phyloP scores from a whole-genome alignment of 2,113 vertebrate genomes.

The Microtus pennsylvanicus region DNA sequence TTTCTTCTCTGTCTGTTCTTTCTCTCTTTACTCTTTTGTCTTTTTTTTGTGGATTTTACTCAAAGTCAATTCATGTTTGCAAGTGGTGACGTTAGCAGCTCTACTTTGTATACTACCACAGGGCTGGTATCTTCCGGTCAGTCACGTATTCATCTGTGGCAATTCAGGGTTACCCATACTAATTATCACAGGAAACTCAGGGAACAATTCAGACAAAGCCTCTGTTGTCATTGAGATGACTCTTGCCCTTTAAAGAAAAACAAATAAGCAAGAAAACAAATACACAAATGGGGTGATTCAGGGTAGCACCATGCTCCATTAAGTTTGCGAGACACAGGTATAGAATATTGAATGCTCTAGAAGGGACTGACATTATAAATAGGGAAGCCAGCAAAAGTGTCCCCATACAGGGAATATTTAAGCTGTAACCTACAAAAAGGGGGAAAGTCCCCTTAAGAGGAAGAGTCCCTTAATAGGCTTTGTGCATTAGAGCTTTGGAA shows the following conservation, averaged over 20 bases:
- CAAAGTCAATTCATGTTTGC: slow-evolving; percentile 33
- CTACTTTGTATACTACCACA: slow-evolving; percentile 16
- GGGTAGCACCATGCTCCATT: not conserved
- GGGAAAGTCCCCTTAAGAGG: not conserved
- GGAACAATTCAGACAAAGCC: not conserved
- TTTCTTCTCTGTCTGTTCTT: not conserved
- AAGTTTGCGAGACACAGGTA: not conserved
- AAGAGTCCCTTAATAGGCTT: not conserved
- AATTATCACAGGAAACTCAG: slow-evolving; percentile 61
- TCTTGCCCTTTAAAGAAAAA: not conserved
- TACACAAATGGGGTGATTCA: not conserved
- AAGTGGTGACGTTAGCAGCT: not conserved
- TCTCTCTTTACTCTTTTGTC: not conserved
- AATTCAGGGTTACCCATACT: slow-evolving; percentile 67
- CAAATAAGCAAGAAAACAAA: not conserved
- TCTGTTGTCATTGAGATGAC: not conserved
- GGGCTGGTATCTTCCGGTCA: slow-evolving; percentile 61
- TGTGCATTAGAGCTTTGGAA: not conserved
- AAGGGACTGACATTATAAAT: not conserved
- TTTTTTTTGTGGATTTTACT: not conserved
- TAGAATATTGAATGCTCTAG: not conserved
- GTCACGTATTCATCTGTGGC: slow-evolving; percentile 58
- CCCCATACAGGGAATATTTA: not conserved
- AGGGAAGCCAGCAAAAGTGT: not conserved
- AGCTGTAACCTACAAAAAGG: not conserved